These are phyloP conservation scores for Piaya cayana DNA, from an alignment of 2,113 vertebrate species.

Conservation along the genomic window DNA sequence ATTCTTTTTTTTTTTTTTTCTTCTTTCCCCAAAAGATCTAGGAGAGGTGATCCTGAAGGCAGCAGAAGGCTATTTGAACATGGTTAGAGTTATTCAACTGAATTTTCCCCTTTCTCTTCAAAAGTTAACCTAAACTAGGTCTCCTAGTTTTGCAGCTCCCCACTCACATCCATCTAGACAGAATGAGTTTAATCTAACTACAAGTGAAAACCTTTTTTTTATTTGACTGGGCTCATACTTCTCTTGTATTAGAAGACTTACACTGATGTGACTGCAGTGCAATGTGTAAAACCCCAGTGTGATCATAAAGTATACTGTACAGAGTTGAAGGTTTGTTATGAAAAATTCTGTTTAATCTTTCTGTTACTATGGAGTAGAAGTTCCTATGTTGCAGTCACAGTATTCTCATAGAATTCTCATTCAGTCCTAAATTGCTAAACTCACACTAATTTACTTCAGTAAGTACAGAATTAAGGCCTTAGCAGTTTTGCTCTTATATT, in stretches of 20 bases:
- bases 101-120: not conserved
- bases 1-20: not conserved
- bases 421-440: not conserved
- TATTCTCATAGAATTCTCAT: not conserved
- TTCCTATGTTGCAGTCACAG: not conserved
- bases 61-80: not conserved
- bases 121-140: not conserved
- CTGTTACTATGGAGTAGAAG: not conserved
- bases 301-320: not conserved
- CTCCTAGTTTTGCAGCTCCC: not conserved
- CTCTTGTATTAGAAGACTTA: not conserved
- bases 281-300: not conserved
- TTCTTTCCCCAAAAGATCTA: not conserved
- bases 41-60: not conserved
- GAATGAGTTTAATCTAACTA: not conserved
- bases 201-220: not conserved
- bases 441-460: not conserved
- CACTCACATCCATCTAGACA: not conserved
- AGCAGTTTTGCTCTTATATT: not conserved
- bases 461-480: not conserved
- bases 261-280: not conserved
- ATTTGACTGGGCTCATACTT: not conserved
- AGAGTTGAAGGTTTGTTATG: not conserved
- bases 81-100: not conserved
- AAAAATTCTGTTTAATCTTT: not conserved